Conservation (phyloP, 2,888 invertebrate genomes). For the Ariolimax columbianus region DNA sequence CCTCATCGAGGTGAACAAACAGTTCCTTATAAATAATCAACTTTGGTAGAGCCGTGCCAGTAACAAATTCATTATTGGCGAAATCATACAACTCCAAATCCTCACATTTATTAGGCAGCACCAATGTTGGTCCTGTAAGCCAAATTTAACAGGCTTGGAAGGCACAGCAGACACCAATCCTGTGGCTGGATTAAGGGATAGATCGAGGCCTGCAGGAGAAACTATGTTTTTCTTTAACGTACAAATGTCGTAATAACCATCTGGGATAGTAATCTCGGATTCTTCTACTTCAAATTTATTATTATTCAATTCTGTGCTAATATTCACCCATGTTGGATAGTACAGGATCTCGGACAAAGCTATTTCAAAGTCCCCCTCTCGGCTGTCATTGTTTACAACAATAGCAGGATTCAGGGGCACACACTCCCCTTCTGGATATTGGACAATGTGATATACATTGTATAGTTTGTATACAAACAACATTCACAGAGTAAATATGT, state of each 20-base stretch:
- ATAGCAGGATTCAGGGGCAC: not conserved
- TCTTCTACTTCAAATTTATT: not conserved
- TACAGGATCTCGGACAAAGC: not conserved
- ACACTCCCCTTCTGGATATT: not conserved
- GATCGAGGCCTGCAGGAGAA: not conserved
- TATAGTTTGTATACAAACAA: no score
- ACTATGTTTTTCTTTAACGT: not conserved
- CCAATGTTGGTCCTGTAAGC: not conserved
- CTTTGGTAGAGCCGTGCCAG: not conserved
- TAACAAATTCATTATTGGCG: not conserved
- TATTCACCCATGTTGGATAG: not conserved
- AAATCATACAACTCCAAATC: not conserved
- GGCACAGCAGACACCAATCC: not conserved
- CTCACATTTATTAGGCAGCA: not conserved
- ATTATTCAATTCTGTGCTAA: not conserved
- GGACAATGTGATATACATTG: not conserved
- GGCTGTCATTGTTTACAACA: no score
- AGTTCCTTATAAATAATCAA: not conserved
- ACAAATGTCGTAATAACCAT: not conserved
- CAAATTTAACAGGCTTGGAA: not conserved
- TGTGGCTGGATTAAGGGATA: not conserved
- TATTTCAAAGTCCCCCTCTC: not conserved
- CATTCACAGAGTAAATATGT: no score
- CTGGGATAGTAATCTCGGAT: not conserved
- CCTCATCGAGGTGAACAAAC: not conserved